Conservation (phyloP, 2,888 invertebrate species). For the Zygaena filipendulae region DNA sequence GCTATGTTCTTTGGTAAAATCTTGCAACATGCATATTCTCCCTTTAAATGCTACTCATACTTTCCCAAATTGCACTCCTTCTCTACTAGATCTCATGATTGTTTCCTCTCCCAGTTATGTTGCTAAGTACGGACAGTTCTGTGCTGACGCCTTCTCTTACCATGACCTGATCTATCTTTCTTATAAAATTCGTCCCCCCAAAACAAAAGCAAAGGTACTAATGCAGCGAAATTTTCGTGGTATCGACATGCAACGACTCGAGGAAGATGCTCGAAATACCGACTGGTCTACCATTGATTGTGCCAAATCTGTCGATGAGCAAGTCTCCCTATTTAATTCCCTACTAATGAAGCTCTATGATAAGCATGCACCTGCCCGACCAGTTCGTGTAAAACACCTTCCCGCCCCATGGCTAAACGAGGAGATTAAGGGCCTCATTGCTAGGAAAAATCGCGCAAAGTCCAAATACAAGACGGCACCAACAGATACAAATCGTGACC, state of each 20-base stretch:
- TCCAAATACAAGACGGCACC: not conserved
- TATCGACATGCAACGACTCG: conserved; percentile 4
- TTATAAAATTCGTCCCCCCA: conserved; percentile 10
- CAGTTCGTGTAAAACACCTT: conserved; percentile 6
- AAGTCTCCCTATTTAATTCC: conserved; percentile 8
- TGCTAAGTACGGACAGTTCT: conserved; percentile 9
- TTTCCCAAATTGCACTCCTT: conserved; percentile 3
- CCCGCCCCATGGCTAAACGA: conserved; percentile 10
- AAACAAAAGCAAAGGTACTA: conserved; percentile 4
- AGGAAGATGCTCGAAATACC: conserved; percentile 5
- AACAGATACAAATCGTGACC: not conserved
- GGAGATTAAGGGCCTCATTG: not conserved
- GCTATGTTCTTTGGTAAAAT: conserved; percentile 4
- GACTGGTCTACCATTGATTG: conserved; percentile 7
- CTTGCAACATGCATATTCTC: conserved; percentile 8
- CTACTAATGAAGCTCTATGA: conserved; percentile 9
- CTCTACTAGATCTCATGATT: conserved; percentile 11
- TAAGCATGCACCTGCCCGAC: conserved; percentile 7
- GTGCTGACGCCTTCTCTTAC: conserved; percentile 4
- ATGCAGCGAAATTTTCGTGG: conserved; percentile 10
- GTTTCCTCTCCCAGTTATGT: conserved; percentile 7
- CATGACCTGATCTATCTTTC: too few species aligned
- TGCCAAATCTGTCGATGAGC: conserved; percentile 6
- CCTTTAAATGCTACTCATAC: conserved; percentile 10
- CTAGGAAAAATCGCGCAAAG: conserved; percentile 1